These are phyloP conservation scores for Yoshiicerus persimilis DNA, from an alignment of 1,140 invertebrate genomes.

Conservation along the genomic window DNA sequence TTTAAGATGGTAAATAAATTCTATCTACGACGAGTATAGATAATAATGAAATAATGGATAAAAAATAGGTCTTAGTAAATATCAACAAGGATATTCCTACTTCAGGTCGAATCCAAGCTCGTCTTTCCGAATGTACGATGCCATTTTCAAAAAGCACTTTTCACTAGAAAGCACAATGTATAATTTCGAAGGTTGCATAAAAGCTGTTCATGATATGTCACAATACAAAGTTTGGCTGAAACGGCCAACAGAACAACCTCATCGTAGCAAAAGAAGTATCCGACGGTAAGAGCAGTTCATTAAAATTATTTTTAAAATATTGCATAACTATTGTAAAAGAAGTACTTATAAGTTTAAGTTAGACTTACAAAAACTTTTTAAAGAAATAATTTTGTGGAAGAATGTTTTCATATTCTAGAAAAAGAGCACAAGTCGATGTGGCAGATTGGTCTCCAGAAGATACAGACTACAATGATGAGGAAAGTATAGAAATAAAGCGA, in stretches of 20 bases:
- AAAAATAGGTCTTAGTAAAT: too few species aligned
- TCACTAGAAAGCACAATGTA: conserved; percentile 15
- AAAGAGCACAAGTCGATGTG: not conserved
- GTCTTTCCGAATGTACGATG: conserved; percentile 23
- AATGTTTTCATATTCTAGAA: not conserved
- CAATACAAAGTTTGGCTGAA: conserved; percentile 10
- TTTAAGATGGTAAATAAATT: conserved; percentile 36
- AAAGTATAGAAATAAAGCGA: not conserved
- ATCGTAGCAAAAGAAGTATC: not conserved
- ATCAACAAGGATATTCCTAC: too few species aligned
- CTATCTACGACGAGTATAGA: too few species aligned
- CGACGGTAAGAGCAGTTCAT: not conserved
- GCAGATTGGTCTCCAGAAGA: not conserved
- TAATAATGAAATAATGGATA: too few species aligned
- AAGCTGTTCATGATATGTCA: not conserved
- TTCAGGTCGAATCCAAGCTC: conserved; percentile 15
- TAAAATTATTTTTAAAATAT: not conserved
- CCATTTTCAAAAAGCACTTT: conserved; percentile 10
- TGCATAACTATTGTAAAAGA: not conserved
- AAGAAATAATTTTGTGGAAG: not conserved
- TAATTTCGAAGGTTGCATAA: conserved; percentile 31
- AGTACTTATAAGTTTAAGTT: too few species aligned
- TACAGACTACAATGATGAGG: not conserved
- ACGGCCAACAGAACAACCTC: conserved; percentile 29
- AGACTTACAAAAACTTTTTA: too few species aligned